Conservation (phyloP, 53 echinoderm and acorn worm genomes). For the Luidia sarsii region DNA sequence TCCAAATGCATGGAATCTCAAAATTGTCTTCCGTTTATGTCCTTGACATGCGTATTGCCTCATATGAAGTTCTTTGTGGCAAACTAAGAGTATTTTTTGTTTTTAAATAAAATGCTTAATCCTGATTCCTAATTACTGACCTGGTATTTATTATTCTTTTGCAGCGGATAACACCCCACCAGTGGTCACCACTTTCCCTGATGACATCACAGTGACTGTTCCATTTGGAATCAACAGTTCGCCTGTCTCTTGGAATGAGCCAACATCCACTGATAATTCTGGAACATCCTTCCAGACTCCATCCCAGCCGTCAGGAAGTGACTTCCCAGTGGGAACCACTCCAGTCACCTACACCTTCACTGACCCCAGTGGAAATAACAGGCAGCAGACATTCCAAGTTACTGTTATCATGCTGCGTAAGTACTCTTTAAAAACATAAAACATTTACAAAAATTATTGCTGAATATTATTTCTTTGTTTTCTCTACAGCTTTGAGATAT, state of each 20-base stretch:
- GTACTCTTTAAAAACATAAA: background rate
- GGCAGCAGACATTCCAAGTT: slow-evolving; percentile 11
- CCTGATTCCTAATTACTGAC: no score
- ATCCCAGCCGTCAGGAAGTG: slow-evolving; percentile 6
- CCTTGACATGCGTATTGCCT: background rate
- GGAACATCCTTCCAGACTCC: slow-evolving; percentile 44
- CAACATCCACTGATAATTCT: slow-evolving; percentile 65
- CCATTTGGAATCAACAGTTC: slow-evolving; percentile 34
- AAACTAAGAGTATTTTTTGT: background rate
- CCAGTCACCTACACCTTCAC: slow-evolving; percentile 29
- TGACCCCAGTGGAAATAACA: slow-evolving; percentile 34
- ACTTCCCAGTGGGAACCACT: slow-evolving; percentile 26
- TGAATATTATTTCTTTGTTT: no score
- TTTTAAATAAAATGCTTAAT: no score
- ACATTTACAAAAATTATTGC: no score
- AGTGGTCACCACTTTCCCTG: slow-evolving; percentile 18
- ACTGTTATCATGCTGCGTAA: background rate
- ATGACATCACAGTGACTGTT: slow-evolving; percentile 33
- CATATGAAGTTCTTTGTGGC: background rate
- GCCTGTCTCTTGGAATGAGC: slow-evolving; percentile 26
- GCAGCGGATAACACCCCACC: slow-evolving; percentile 31
- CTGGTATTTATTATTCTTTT: no score
- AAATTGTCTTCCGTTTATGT: background rate
- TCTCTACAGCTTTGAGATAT: no score
- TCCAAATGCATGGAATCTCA: background rate